A percentile compares a stretch with the other conserved stretches of the same genome.
phyloP scores from a whole-genome alignment of 1,140 invertebrate species.

The Calosoma granatense region DNA sequence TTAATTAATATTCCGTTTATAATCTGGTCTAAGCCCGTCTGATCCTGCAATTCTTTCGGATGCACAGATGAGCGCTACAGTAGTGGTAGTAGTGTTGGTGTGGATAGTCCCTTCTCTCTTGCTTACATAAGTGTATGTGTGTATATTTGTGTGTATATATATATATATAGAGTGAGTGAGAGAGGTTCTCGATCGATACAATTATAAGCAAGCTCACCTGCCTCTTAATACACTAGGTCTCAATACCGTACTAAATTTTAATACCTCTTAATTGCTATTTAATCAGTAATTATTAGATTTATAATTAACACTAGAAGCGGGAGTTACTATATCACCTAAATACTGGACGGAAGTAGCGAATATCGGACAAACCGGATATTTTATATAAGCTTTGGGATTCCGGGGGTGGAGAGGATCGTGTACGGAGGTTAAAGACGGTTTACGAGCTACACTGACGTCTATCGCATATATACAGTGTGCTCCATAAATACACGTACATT shows the following conservation, averaged over 20 bases:
- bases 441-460: too few relatives aligned
- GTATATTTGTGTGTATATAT: neutral
- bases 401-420: neutral
- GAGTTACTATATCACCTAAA: neutral
- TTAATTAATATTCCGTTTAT: too few relatives aligned
- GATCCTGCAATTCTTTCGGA: too few relatives aligned
- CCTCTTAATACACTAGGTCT: neutral
- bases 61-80: too few relatives aligned
- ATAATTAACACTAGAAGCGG: neutral
- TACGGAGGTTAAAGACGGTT: too few relatives aligned
- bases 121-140: neutral
- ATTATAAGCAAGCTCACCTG: neutral
- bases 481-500: too few relatives aligned
- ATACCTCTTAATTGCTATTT: neutral
- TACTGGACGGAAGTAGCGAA: neutral
- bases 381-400: neutral
- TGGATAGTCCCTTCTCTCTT: too few relatives aligned
- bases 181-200: neutral
- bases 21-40: too few relatives aligned
- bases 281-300: conserved; percentile 9
- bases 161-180: neutral
- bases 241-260: conserved; percentile 6
- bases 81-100: too few relatives aligned
- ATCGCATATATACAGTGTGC: too few relatives aligned
- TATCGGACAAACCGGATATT: too few relatives aligned